Evolutionary conservation across 2,113 vertebrate genomes (phyloP).

Genomic region (Amazona vittata): DNA sequence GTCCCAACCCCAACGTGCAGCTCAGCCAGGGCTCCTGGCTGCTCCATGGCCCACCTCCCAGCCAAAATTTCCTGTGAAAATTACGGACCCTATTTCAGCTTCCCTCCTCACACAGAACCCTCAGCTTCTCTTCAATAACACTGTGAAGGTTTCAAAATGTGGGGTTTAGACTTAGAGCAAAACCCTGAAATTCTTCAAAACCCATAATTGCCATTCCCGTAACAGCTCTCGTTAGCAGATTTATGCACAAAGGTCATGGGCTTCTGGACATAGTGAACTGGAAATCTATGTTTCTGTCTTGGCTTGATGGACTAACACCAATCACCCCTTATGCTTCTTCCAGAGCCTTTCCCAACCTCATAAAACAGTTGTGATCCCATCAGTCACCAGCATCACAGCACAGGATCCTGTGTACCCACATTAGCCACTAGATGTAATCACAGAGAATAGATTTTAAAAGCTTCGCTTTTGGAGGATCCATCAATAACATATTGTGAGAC

Average conservation of each 20-base stretch:
- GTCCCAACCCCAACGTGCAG: rapidly evolving
- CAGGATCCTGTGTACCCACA: background rate
- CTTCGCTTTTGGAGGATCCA: background rate
- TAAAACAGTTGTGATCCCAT: background rate
- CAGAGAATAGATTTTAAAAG: background rate
- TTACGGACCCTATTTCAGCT: background rate
- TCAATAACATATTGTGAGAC: background rate
- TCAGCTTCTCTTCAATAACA: background rate
- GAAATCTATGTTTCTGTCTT: background rate
- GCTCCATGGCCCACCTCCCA: background rate
- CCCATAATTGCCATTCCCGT: background rate
- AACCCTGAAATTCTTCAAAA: background rate
- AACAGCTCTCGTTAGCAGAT: background rate
- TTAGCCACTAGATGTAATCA: background rate
- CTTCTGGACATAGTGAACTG: background rate
- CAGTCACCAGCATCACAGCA: background rate
- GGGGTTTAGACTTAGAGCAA: background rate
- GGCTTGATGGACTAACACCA: background rate
- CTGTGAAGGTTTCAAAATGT: background rate
- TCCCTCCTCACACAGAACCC: background rate
- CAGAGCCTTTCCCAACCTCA: background rate
- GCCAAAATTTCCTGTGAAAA: background rate
- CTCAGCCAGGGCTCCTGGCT: background rate
- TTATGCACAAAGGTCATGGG: background rate
- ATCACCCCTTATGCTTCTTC: background rate